Percentiles rank a stretch among this genome's conserved stretches.
Conservation (phyloP, 2,113 vertebrate genomes). For the Psilopsiagon aymara region DNA sequence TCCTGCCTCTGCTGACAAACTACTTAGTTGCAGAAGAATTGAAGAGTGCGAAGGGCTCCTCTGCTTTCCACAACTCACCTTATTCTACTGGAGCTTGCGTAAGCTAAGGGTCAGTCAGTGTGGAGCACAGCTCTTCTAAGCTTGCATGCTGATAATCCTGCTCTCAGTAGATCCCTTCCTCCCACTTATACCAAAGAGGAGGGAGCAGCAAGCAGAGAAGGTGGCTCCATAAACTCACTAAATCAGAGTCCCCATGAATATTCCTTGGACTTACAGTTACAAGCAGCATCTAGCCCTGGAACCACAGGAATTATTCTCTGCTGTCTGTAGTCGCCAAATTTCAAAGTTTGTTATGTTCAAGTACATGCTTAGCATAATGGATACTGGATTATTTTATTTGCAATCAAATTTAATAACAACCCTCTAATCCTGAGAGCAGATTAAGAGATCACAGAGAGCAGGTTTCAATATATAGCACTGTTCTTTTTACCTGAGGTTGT, state of each 20-base stretch:
- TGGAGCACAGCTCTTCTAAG: neutral
- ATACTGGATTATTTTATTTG: neutral
- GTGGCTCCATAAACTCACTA: neutral
- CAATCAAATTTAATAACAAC: neutral
- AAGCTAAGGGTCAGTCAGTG: neutral
- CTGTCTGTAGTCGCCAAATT: neutral
- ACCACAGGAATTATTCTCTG: neutral
- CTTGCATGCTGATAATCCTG: neutral
- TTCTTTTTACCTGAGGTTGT: neutral
- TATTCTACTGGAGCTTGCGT: neutral
- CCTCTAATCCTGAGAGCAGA: neutral
- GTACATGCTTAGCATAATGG: neutral
- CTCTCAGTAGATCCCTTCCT: neutral
- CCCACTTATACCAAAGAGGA: neutral
- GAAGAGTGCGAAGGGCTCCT: neutral
- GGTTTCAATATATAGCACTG: neutral
- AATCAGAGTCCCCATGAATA: neutral
- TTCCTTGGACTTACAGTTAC: neutral
- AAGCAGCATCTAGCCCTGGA: neutral
- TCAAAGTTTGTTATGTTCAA: neutral
- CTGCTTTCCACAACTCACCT: neutral
- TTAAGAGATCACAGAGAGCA: neutral
- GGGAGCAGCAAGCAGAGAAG: neutral
- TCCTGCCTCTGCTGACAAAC: accelerated
- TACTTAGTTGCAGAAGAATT: neutral